phyloP scores from a whole-genome alignment of 2,797 vertebrate species.

The Enteromius radiatus region DNA sequence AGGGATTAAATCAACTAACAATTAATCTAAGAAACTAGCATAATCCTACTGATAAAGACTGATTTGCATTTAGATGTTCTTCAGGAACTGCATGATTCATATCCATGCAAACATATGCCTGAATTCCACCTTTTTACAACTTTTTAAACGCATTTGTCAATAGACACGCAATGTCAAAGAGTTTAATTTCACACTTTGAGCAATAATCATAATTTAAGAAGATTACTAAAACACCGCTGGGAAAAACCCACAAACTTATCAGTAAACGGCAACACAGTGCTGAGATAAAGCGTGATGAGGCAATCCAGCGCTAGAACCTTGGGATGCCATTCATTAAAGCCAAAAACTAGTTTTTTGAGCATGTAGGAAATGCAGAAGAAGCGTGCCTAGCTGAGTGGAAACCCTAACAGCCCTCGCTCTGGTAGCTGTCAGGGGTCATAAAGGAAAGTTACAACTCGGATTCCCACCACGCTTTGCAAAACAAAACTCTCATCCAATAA shows the following conservation, averaged over 20 bases:
- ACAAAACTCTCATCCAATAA: constrained; percentile 65
- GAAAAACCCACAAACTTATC: constrained; percentile 18
- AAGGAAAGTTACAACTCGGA: constrained; percentile 68
- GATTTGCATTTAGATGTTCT: constrained; percentile 13
- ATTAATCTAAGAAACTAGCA: not conserved
- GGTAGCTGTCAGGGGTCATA: constrained; percentile 67
- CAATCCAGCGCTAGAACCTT: constrained; percentile 25
- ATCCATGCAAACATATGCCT: constrained; percentile 2
- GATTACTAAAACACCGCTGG: not conserved
- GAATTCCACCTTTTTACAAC: not conserved
- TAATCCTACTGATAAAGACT: not conserved
- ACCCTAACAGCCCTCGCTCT: constrained; percentile 27
- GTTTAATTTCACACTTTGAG: not conserved
- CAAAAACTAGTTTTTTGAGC: constrained; percentile 28
- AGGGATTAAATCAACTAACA: not conserved
- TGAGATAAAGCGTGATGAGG: constrained; percentile 13
- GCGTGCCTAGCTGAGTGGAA: constrained; percentile 25
- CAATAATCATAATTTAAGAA: constrained; percentile 19
- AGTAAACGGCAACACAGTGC: not conserved
- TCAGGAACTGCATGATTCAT: not conserved
- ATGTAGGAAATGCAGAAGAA: constrained; percentile 6
- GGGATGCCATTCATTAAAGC: constrained; percentile 37
- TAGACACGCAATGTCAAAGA: not conserved
- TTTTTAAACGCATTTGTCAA: not conserved
- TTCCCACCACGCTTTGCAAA: constrained; percentile 57